Percentiles rank a stretch among this genome's conserved stretches.
These are phyloP conservation scores for Melinaea marsaeus DNA, from an alignment of 2,888 invertebrate genomes.

Conservation along the genomic window DNA sequence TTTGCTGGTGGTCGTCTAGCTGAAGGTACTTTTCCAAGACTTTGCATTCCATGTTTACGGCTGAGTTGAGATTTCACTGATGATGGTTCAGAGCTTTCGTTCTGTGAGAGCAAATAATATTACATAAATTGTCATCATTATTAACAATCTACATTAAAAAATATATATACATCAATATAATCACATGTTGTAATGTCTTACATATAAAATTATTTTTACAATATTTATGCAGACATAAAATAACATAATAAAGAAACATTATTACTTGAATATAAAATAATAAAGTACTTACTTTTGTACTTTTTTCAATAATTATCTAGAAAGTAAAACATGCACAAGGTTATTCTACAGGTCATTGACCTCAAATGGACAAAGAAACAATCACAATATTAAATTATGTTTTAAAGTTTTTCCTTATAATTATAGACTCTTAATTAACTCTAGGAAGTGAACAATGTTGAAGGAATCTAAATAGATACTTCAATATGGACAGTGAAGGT, in stretches of 20 bases:
- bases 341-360: conserved; percentile 27
- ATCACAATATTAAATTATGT: not conserved
- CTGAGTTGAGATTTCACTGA: conserved; percentile 92
- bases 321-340: conserved; percentile 19
- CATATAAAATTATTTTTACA: no score
- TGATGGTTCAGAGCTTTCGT: conserved; percentile 91
- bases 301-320: conserved; percentile 11
- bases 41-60: conserved; percentile 99
- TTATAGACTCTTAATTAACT: not conserved
- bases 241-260: not conserved
- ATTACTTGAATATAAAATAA: conserved; percentile 1
- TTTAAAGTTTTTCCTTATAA: conserved; percentile 5
- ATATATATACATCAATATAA: not conserved
- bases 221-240: not conserved
- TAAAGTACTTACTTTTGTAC: conserved; percentile 7
- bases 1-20: conserved; percentile 99
- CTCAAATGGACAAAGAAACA: conserved; percentile 9
- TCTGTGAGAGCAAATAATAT: conserved; percentile 69
- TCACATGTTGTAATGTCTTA: not conserved
- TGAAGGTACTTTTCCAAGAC: conserved; percentile 99
- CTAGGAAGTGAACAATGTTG: conserved; percentile 27
- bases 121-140: conserved; percentile 9
- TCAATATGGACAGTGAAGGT: conserved; percentile 21
- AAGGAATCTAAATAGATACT: conserved; percentile 15
- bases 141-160: not conserved